Evolutionary conservation across 2,797 vertebrate genomes (phyloP), one percentile per base, ranked within the genome.

Genomic region (Etheostoma nigrum): DNA sequence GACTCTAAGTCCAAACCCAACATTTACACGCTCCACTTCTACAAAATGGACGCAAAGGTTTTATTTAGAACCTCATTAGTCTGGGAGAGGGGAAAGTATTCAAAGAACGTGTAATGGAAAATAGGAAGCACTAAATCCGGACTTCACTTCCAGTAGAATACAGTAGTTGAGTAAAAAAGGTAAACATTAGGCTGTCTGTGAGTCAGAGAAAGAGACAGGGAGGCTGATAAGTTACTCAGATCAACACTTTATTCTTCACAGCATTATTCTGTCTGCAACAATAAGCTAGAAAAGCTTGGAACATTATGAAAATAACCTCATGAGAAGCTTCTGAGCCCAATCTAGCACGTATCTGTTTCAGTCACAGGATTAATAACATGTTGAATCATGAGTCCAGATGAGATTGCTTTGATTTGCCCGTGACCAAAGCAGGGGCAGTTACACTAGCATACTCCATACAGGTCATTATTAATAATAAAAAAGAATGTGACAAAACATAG

Each of bases 171-270:
- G 14, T 49, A 58, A 72, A 69, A 69, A 78, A 48, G 49, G 52
- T 53, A 67, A 74, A 55, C 6, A 19, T 49, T 1, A 49, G 6
- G 5, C 5, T 67, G 14, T 57, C 48, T 49, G 30, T 58, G 21
- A 59, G 72, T 54, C 23, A 57, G 71, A 63, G 4, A 69, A 42
- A 69, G 16, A 65, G 2, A 57, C 15, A 68, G 8, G 47, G 12
- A 54, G 61, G 72, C 48, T 68, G 2, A 53, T 48, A 11, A 54
- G 62, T 74, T 4, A 45, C 48, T 83, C 52, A 33, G 76, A 91
- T 85, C 72, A 73, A 93, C 89, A 91, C 80, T 93, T 95, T 95
- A 95, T 95, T 94, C 84, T 88, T 93, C 85, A 94, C 89, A 90
- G 90, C 90, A 92, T 92, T 89, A 82, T 76, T 88, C 72, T 79